Evolutionary conservation across 2,888 invertebrate genomes (phyloP), one percentile per base, ranked within the genome.

Genomic region (Parnassius apollo): DNA sequence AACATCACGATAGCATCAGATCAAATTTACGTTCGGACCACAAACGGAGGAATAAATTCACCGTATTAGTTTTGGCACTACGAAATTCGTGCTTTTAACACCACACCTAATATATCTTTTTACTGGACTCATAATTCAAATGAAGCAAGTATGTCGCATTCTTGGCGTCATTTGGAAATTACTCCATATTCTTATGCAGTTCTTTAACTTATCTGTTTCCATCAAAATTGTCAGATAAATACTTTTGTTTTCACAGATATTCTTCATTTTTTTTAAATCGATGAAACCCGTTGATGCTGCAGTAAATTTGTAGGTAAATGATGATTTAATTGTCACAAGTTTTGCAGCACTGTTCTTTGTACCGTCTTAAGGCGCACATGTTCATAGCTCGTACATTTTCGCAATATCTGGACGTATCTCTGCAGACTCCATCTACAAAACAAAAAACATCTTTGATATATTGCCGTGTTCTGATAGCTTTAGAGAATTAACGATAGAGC

Each of bases 381-480:
- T 96, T 96, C 95, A 98, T 96, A 60, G 95, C 93, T 72, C 96
- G 95, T 25, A 97, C 97, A 78, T 97, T 96, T 75, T 95, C 95
- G 87, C 98, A 98, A 85, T 96, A 96, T 71, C 95, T 94, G 56
- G 97, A 97, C 52, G 94, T 93, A 83, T 97, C 97, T 75, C 94
- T 94, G 88, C 97, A 97, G 58, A 95, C 93, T 68, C 92, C 91
- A 78, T 93, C 95, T 95, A 88, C 88, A 82, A 72, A 68, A 71
- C 70, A 71, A 70, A 68, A 46, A 7, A 3, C 18, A 18, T 7
- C 4, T 35, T 35, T 35, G 7, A 35, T 35, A 35, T 25, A 25
- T 35, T 35, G 35, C 35, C 7, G 35, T 35, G 35, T 35, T 4
- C 7, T 35, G 7, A 35, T 7, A 7, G 7, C 0, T 7, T 4